Base-by-base conservation (phyloP, 2,797 vertebrate species). In the Amniataba percoides region DNA sequence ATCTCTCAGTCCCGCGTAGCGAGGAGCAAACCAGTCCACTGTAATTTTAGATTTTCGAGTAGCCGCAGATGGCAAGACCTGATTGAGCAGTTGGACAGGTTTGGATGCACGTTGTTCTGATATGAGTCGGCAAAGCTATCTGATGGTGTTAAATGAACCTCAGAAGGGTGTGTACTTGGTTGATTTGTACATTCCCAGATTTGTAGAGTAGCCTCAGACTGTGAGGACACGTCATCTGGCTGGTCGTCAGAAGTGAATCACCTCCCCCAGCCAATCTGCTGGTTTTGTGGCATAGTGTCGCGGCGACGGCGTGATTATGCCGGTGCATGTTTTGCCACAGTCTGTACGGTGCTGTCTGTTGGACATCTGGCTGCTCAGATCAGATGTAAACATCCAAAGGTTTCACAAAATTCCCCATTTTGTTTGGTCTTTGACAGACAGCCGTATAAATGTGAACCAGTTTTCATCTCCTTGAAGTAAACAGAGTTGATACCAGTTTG, bases 241-340 rank as follows among this genome's bases (percentile, higher is more conserved):
- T 52, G 27, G 34, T 69, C 2, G 27, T 71, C 71, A 62, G 53
- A 70, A 61, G 58, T 66, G 67, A 82, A 27, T 74, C 66, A 64
- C 65, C 73, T 72, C 71, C 77, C 45, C 48, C 71, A 48, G 67
- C 68, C 56, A 85, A 51, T 86, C 77, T 77, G 72, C 72, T 68
- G 74, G 71, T 72, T 80, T 70, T 78, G 23, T 64, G 53, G 63
- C 51, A 59, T 71, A 71, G 52, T 74, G 31, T 72, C 56, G 53
- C 68, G 74, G 15, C 23, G 3, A 52, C 60, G 31, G 46, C 1
- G 15, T 79, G 55, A 74, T 78, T 64, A 77, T 66, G 25, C 43
- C 53, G 45, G 21, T 57, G 58, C 25, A 36, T 85, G 66, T 74
- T 83, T 81, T 61, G 42, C 62, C 25, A 61, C 53, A 46, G 67